phyloP scores from a whole-genome alignment of 2,797 vertebrate species.

The Centroberyx gerrardi region DNA sequence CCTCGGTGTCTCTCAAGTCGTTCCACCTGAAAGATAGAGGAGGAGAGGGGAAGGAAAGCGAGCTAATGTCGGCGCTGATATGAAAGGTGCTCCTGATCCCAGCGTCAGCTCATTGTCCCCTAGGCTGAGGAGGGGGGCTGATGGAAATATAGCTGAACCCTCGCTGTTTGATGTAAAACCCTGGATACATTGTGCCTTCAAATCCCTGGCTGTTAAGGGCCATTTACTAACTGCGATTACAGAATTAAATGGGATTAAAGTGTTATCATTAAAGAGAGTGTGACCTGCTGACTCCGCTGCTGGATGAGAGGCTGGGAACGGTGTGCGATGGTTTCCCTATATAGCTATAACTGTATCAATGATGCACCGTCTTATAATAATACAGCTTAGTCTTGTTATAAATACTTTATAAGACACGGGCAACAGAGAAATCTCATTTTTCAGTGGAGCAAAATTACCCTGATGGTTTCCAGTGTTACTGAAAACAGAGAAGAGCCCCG shows the following conservation, averaged over 20 bases:
- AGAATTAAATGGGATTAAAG: conserved; percentile 84
- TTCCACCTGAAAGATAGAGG: conserved; percentile 9
- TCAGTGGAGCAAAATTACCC: conserved; percentile 33
- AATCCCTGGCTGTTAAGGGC: conserved; percentile 65
- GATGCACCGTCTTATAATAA: conserved; percentile 16
- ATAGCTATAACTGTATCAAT: conserved; percentile 8
- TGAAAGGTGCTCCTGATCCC: conserved; percentile 61
- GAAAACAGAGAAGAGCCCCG: conserved; percentile 36
- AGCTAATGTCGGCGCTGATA: conserved; percentile 44
- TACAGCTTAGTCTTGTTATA: neutral
- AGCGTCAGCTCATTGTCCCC: conserved; percentile 52
- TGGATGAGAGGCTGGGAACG: conserved; percentile 49
- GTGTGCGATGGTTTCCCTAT: conserved; percentile 24
- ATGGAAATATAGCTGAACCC: conserved; percentile 50
- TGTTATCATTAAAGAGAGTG: conserved; percentile 72
- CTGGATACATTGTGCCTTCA: conserved; percentile 56
- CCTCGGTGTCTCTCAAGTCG: conserved; percentile 14
- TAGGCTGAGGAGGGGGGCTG: conserved; percentile 2
- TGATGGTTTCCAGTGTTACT: conserved; percentile 30
- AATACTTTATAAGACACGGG: neutral
- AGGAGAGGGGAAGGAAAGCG: conserved; percentile 24
- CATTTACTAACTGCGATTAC: conserved; percentile 77
- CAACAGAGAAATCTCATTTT: neutral
- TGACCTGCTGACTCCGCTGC: conserved; percentile 64
- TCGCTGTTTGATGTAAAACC: conserved; percentile 58